Evolutionary conservation across 1,140 invertebrate species (phyloP).

Genomic region (Asobara japonica): DNA sequence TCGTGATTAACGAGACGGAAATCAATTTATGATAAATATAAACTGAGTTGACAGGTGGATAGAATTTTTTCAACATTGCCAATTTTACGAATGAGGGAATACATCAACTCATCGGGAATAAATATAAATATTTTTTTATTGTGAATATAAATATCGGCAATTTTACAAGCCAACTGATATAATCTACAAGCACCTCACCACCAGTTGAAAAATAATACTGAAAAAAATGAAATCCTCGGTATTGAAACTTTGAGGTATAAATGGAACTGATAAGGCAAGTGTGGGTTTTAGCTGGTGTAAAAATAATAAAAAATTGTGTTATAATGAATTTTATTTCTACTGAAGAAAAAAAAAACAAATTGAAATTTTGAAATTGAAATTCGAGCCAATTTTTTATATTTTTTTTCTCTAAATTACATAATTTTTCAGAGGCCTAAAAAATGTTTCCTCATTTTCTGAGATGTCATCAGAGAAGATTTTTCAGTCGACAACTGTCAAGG

Average conservation of each 20-base stretch:
- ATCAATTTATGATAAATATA: constrained; percentile 1
- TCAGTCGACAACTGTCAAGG: neutral
- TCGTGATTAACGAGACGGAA: neutral
- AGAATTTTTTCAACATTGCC: neutral
- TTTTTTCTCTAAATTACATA: no score
- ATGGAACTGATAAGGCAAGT: neutral
- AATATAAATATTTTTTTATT: neutral
- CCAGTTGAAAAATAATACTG: neutral
- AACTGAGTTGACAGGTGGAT: neutral
- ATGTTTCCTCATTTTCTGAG: no score
- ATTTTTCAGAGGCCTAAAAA: no score
- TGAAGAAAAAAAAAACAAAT: neutral
- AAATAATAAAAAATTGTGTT: neutral
- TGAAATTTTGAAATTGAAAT: no score
- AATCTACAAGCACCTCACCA: neutral
- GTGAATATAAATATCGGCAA: neutral
- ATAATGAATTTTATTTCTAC: neutral
- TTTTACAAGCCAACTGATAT: neutral
- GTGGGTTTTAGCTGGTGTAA: neutral
- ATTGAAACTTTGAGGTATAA: neutral
- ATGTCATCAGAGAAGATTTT: no score
- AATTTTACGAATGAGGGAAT: neutral
- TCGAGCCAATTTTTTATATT: no score
- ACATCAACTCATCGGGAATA: neutral
- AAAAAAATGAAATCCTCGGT: neutral